These are phyloP conservation scores for Campoletis sonorensis DNA, from an alignment of 1,140 invertebrate genomes.

Conservation along the genomic window DNA sequence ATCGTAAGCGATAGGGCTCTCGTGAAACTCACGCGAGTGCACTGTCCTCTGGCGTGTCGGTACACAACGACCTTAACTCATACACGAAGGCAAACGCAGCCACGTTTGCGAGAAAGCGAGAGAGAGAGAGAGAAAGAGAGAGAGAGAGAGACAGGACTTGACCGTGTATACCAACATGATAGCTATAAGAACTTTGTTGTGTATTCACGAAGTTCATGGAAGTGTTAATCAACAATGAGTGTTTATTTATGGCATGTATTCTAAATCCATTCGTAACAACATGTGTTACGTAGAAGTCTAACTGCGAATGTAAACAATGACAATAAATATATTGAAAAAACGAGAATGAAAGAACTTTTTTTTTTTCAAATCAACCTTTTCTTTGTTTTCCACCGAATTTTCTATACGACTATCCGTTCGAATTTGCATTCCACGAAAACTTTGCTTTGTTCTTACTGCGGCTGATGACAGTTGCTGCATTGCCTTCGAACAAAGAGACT, in stretches of 20 bases:
- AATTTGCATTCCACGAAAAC: too few species aligned
- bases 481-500: too few species aligned
- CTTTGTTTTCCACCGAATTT: too few species aligned
- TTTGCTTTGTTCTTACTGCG: too few species aligned
- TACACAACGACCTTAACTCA: slow-evolving; percentile 45
- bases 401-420: too few species aligned
- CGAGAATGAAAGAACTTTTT: background rate
- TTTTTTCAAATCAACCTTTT: background rate
- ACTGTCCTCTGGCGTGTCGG: slow-evolving; percentile 37
- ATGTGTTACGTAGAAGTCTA: background rate
- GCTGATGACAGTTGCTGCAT: too few species aligned
- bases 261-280: background rate
- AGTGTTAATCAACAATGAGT: background rate
- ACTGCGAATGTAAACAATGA: background rate
- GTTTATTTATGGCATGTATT: background rate
- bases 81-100: slow-evolving; percentile 12
- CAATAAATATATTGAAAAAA: background rate
- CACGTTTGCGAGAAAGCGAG: slow-evolving; percentile 5
- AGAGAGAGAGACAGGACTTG: slow-evolving; percentile 12
- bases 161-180: slow-evolving; percentile 25
- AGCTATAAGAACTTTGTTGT: slow-evolving; percentile 12
- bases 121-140: slow-evolving; percentile 43
- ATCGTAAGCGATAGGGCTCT: slow-evolving; percentile 44
- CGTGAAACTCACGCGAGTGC: slow-evolving; percentile 37
- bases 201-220: slow-evolving; percentile 14